These are phyloP conservation scores for Oxystoma pomonae DNA, from an alignment of 2,888 invertebrate genomes.

Conservation along the genomic window DNA sequence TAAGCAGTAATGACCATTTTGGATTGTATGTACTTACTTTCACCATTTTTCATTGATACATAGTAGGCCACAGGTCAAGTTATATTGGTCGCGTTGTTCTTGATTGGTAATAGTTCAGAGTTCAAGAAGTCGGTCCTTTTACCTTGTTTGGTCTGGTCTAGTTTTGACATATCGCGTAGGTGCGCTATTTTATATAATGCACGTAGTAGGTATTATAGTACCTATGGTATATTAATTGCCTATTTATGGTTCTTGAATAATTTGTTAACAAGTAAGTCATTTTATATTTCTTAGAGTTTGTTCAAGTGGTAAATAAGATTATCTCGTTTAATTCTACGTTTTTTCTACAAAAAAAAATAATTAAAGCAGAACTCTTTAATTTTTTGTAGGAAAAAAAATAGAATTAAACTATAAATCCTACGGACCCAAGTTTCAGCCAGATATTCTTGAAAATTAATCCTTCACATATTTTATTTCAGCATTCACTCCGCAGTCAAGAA, in stretches of 20 bases:
- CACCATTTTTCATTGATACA: not conserved
- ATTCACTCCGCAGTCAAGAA: no score
- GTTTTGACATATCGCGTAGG: not conserved
- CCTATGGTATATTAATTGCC: not conserved
- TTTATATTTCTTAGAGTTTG: no score
- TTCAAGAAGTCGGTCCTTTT: slow-evolving; percentile 1
- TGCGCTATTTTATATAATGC: not conserved
- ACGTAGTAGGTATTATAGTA: not conserved
- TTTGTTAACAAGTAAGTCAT: not conserved
- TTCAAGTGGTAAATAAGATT: no score
- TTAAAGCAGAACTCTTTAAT: no score
- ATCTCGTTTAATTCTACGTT: no score
- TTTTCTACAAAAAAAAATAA: no score
- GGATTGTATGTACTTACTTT: not conserved
- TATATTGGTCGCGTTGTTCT: not conserved
- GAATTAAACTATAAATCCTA: no score
- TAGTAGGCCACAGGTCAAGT: not conserved
- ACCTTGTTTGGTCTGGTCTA: not conserved
- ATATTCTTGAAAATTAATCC: no score
- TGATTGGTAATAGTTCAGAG: not conserved
- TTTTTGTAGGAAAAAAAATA: no score
- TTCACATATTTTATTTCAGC: no score
- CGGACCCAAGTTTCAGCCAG: no score
- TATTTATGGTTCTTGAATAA: not conserved
- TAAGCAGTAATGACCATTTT: not conserved